Evolutionary conservation across 2,113 vertebrate genomes (phyloP), one percentile per base, ranked within the genome.

Genomic region (Pelecanus crispus): DNA sequence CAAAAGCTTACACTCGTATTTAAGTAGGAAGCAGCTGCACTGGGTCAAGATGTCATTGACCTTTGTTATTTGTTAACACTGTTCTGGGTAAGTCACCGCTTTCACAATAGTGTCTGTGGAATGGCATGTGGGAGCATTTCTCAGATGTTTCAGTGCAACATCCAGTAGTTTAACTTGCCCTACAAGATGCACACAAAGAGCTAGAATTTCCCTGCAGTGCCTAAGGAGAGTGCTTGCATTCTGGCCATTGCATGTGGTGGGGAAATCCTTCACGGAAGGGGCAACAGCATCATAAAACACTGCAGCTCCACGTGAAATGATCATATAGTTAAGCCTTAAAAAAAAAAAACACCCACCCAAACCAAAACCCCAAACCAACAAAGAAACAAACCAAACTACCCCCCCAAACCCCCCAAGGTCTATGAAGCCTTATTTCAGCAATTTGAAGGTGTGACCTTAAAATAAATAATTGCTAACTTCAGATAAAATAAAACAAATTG

Each of bases 21-120:
- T 67, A 77, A 79, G 62, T 59, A 67, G 42, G 79, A 86, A 74
- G 67, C 66, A 95, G 86, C 74, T 95, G 71, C 58, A 86, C 20
- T 34, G 53, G 75, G 80, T 77, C 71, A 65, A 61, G 52, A 83
- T 77, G 80, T 65, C 82, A 38, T 29, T 71, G 82, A 88, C 65
- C 50, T 85, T 66, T 40, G 14, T 52, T 63, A 53, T 63, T 58
- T 83, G 67, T 81, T 59, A 68, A 21, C 44, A 20, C 34, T 44
- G 61, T 63, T 71, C 42, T 63, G 56, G 52, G 52, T 59, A 93
- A 93, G 74, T 59, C 79, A 67, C 56, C 2, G 14, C 25, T 53
- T 71, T 75, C 56, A 44, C 31, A 67, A 31, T 5, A 65, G 26
- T 40, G 49, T 53, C 77, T 66, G 45, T 78, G 67, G 59, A 91